Base-by-base conservation (phyloP, 2,888 invertebrate genomes). In the Phyto melanocephala region DNA sequence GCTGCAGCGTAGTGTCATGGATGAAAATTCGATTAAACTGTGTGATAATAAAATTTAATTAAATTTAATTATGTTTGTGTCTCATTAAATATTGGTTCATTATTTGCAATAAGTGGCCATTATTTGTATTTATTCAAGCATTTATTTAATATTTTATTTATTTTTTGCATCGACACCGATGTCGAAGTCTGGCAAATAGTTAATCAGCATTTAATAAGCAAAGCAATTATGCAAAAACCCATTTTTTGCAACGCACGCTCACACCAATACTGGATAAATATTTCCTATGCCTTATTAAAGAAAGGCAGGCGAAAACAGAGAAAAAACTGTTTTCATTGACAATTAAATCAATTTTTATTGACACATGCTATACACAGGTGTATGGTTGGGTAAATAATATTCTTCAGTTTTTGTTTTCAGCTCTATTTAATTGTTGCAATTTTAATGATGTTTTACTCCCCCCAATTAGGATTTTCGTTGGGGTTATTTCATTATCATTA, bases 11-110 rank as follows among this genome's bases (percentile, higher is more conserved):
- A 5, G 28, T 28, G 28, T 28, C 52, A 24, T 60, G 22, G 22
- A 6, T 11, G 24, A 42, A 62, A 24, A 62, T 62, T 47, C 40
- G 79, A 79, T 79, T 42, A 42, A 42, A 52, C 24, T 17, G 50
- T 54, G 47, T 70, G 84, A 81, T 84, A 84, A 84, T 83, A 74
- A 80, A 84, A 83, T 83, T 84, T 71, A 80, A 85, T 85, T 82
- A 79, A 82, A 82, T 82, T 76, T 81, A 83, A 78, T 78, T 83
- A 71, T 81, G 81, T 81, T 81, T 81, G 54, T 72, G 58, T 72
- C 71, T 79, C 65, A 79, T 79, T 82, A 75, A 82, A 82, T 75
- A 78, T 78, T 78, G 81, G 81, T 82, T 82, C 81, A 82, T 82
- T 82, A 81, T 81, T 81, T 81, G 71, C 81, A 77, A 81, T 81